Conservation (phyloP, 2,888 invertebrate genomes). For the Ophion ellenae region DNA sequence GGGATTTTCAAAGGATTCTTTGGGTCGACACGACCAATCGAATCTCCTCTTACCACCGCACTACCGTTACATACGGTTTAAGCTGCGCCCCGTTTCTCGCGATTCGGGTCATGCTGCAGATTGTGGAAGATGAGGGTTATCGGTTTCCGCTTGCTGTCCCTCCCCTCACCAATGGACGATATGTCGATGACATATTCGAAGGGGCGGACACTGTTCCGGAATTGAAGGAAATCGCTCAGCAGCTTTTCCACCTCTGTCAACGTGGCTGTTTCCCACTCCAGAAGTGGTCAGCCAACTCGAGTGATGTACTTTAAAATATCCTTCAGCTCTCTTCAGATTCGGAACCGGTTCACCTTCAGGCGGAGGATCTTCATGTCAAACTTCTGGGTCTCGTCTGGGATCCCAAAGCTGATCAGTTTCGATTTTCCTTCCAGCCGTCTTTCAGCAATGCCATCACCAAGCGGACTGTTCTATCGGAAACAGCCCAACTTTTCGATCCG, state of each 20-base stretch:
- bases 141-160: conserved; percentile 40
- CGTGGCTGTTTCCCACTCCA: neutral
- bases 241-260: neutral
- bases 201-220: conserved; percentile 11
- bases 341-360: neutral
- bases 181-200: neutral
- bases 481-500: neutral
- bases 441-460: too few species aligned
- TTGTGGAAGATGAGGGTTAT: conserved; percentile 46
- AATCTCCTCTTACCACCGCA: conserved; percentile 11
- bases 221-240: neutral
- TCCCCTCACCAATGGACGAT: conserved; percentile 27
- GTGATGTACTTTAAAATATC: too few species aligned
- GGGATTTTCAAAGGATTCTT: conserved; percentile 44
- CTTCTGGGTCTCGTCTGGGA: neutral
- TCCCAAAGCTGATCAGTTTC: neutral
- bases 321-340: too few species aligned
- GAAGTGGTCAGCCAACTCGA: neutral
- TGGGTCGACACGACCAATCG: neutral
- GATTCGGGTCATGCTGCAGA: conserved; percentile 23
- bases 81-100: conserved; percentile 15
- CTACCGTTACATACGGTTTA: conserved; percentile 50
- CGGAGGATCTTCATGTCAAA: neutral
- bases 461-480: neutral
- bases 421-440: neutral